phyloP scores from a whole-genome alignment of 2,797 vertebrate genomes.

The Labroides dimidiatus region DNA sequence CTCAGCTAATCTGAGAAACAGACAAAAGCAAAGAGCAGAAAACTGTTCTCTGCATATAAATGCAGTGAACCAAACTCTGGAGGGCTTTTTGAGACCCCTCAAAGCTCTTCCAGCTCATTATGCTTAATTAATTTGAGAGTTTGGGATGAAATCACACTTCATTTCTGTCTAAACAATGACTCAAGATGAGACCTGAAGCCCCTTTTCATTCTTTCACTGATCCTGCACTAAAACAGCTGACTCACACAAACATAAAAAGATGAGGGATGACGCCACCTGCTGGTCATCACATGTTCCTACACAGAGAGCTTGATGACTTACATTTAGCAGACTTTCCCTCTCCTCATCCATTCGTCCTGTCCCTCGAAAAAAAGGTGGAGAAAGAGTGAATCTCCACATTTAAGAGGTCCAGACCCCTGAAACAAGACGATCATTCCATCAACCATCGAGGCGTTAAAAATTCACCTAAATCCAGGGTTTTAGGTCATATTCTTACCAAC shows the following conservation, averaged over 20 bases:
- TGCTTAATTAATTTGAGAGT: constrained; percentile 13
- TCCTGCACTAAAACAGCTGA: constrained; percentile 16
- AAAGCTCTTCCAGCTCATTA: constrained; percentile 13
- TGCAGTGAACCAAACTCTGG: neutral
- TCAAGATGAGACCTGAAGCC: constrained; percentile 22
- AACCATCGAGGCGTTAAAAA: no score
- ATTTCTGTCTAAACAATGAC: constrained; percentile 31
- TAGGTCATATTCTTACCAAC: no score
- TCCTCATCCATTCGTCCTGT: constrained; percentile 22
- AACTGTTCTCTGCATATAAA: constrained; percentile 14
- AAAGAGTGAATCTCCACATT: constrained; percentile 67
- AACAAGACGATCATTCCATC: constrained; percentile 2
- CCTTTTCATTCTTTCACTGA: constrained; percentile 6
- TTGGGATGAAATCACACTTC: constrained; percentile 2
- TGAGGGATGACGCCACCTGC: constrained; percentile 32
- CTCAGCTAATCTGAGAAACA: constrained; percentile 16
- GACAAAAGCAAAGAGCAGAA: constrained; percentile 10
- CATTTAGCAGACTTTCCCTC: constrained; percentile 10
- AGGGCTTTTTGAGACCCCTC: neutral
- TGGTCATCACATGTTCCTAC: constrained; percentile 15
- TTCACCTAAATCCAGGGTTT: no score
- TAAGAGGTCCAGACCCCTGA: constrained; percentile 26
- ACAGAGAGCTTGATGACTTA: constrained; percentile 21
- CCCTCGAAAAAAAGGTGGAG: constrained; percentile 44
- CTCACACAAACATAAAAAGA: neutral